Evolutionary conservation across 2,797 vertebrate genomes (phyloP), one percentile per base, ranked within the genome.

Genomic region (Syngnathus acus): DNA sequence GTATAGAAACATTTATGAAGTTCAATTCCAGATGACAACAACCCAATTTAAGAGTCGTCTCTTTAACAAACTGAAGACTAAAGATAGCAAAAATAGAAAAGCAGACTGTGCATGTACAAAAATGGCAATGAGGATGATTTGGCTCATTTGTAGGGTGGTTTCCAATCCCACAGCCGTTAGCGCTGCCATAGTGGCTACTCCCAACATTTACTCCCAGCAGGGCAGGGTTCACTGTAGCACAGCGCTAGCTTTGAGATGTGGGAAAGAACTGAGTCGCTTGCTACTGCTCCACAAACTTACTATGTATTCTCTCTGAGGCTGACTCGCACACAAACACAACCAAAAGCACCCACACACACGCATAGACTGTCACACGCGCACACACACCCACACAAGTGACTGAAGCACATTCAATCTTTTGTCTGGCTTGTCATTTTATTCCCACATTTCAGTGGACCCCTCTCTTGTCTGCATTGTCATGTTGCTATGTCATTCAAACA

Each of bases 111-210:
- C 57, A 69, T 80, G 72, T 42, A 77, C 74, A 76, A 85, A 84
- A 82, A 82, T 68, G 81, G 78, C 72, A 82, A 64, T 26, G 47
- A 76, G 32, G 68, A 74, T 69, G 68, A 65, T 45, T n/a, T 66
- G 63, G 84, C 66, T 76, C 70, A 65, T 48, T 64, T 86, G 74
- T 79, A 81, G 71, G 72, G 67, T 78, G 73, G 71, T 81, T 88
- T 83, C 71, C 72, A 76, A 71, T 78, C 74, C 71, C 77, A 69
- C 65, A 75, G 72, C 74, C 72, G 67, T 72, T 66, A 63, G 55
- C 62, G 67, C 74, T 78, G 71, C 65, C 68, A 79, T 62, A 71
- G 65, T 55, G 75, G 68, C 39, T 50, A 68, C 72, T 78, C 72
- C n/a, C 21, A 70, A 67, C 23, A 38, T 70, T 78, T 79, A 76